phyloP scores from a whole-genome alignment of 2,888 invertebrate genomes.

The Cataglyphis albicans region DNA sequence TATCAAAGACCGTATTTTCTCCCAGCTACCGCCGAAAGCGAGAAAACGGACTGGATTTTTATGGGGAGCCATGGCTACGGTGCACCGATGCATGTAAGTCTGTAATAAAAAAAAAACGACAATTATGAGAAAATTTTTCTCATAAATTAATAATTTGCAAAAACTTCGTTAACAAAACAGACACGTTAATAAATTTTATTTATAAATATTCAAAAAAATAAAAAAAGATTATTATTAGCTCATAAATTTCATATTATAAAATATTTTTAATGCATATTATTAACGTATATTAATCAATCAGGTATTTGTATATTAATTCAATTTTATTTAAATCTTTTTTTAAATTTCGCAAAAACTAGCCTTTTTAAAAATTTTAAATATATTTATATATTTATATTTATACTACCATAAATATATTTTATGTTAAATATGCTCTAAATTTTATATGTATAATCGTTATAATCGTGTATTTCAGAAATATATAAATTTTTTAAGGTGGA shows the following conservation, averaged over 20 bases:
- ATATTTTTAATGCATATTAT: not conserved
- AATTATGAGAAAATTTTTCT: not conserved
- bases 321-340: not conserved
- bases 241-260: not conserved
- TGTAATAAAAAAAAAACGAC: not conserved
- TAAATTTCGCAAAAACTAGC: not conserved
- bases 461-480: conserved; percentile 15
- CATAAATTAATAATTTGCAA: not conserved
- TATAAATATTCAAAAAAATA: not conserved
- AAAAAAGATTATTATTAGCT: not conserved
- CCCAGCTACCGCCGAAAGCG: conserved; percentile 94
- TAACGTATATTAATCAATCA: not conserved
- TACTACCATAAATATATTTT: not conserved
- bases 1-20: conserved; percentile 96
- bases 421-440: not conserved
- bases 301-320: not conserved
- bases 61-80: conserved; percentile 98
- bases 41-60: conserved; percentile 98
- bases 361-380: not conserved
- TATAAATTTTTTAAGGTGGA: conserved; percentile 90
- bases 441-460: not conserved
- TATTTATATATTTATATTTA: conserved; percentile 9
- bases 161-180: not conserved
- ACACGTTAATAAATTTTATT: not conserved
- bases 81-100: conserved; percentile 96